Evolutionary conservation across 2,113 vertebrate genomes (phyloP), one percentile per base, ranked within the genome.

Genomic region (Cyprinodon brontotheroides): DNA sequence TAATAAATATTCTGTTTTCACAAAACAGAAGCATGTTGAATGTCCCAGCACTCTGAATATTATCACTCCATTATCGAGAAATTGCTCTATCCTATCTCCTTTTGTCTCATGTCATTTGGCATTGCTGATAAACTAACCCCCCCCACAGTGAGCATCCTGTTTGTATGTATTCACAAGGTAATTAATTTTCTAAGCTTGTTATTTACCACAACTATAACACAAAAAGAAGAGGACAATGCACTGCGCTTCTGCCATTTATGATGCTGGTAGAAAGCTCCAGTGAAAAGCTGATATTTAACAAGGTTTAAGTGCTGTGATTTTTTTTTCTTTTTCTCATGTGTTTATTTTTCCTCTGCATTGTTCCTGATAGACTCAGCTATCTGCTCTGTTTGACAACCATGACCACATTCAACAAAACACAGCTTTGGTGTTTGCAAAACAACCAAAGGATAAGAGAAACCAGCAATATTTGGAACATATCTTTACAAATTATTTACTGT

Each of bases 61-160:
- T 91, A 89, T 93, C 79, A 82, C 70, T 38, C 83, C 76, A 78
- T 86, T 74, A 88, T 70, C 78, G 78, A 80, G 82, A 87, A 78
- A 91, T 84, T 68, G 86, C 90, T 91, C 82, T 79, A 89, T 91
- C 83, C 87, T 67, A 81, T 61, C 60, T 74, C 84, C 82, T 88
- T 89, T 92, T 91, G 90, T 93, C 90, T 84, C 77, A 38, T 81
- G 90, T 88, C 83, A 89, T 91, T 92, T 89, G 90, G 87, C 86
- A 78, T 41, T 66, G 84, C 86, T 82, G 91, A 92, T 91, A 89
- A 86, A 86, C 88, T 76, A 83, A 86, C 81, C 68, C 48, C 48
- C 40, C 73, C 71, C 36, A 79, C 65, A 85, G 86, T 90, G 80
- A 82, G 43, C 63, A 70, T 43, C 48, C 68, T 77, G 64, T 74